A percentile compares a stretch with the other conserved stretches of the same genome.
These are phyloP conservation scores for Crocodylus rhombifer DNA, from an alignment of 2,797 vertebrate species.

Conservation along the genomic window DNA sequence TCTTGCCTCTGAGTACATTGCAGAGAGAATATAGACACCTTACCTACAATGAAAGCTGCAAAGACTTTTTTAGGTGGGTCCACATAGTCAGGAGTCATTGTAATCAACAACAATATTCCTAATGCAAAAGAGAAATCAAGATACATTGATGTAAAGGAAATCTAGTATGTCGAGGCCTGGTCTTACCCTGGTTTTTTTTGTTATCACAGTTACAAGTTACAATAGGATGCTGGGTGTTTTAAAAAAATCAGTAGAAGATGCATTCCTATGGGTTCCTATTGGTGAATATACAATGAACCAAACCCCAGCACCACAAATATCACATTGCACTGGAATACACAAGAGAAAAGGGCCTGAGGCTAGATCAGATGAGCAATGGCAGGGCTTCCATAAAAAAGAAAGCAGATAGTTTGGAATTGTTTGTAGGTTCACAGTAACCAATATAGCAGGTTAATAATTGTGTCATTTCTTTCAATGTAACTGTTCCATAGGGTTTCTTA, in stretches of 20 bases:
- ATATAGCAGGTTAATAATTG: not conserved
- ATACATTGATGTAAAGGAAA: constrained; percentile 39
- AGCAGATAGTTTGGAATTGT: not conserved
- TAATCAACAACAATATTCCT: constrained; percentile 16
- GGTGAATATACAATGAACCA: not conserved
- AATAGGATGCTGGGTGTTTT: not conserved
- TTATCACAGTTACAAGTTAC: not conserved
- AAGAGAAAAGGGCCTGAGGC: not conserved
- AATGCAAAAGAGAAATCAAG: constrained; percentile 33
- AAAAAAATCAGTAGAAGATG: not conserved
- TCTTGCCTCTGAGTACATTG: constrained; percentile 36
- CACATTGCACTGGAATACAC: not conserved
- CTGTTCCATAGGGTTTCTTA: not conserved
- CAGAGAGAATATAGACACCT: constrained; percentile 30
- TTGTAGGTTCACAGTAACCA: not conserved
- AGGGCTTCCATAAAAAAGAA: not conserved
- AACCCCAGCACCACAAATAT: not conserved
- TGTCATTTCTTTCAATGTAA: not conserved
- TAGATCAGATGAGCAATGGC: too few species aligned
- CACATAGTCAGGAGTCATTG: not conserved
- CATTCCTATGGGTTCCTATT: not conserved
- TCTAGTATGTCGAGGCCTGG: not conserved
- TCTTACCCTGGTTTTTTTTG: constrained; percentile 6
- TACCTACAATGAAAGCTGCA: constrained; percentile 51
- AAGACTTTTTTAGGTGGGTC: constrained; percentile 3